phyloP scores from a whole-genome alignment of 2,113 vertebrate species.

The Melanotaenia duboulayi region DNA sequence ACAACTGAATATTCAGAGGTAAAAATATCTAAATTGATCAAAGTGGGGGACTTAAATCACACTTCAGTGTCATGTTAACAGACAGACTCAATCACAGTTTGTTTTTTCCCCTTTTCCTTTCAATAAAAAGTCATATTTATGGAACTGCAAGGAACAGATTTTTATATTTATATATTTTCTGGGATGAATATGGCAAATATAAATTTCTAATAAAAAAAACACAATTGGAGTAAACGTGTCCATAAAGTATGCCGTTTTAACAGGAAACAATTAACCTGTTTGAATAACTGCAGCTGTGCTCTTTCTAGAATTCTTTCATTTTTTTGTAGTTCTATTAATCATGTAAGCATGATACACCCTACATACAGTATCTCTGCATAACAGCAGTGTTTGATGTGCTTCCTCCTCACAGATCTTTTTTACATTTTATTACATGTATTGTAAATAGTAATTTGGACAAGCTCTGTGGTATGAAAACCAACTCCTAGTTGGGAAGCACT shows the following conservation, averaged over 20 bases:
- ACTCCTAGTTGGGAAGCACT: background rate
- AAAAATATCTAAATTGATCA: too few species aligned
- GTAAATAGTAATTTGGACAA: background rate
- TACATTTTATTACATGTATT: background rate
- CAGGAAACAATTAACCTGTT: background rate
- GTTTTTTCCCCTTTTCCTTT: too few species aligned
- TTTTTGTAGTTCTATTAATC: background rate
- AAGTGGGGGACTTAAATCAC: too few species aligned
- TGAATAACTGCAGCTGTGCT: background rate
- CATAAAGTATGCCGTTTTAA: background rate
- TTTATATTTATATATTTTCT: too few species aligned
- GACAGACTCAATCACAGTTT: too few species aligned
- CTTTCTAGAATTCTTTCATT: background rate
- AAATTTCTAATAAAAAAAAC: too few species aligned
- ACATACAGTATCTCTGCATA: background rate
- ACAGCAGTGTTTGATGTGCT: background rate
- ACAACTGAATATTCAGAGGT: too few species aligned
- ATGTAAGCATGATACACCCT: background rate
- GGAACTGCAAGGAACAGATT: too few species aligned
- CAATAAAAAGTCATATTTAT: too few species aligned
- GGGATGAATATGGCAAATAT: too few species aligned
- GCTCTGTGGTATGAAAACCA: background rate
- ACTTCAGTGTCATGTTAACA: too few species aligned
- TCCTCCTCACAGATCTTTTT: background rate
- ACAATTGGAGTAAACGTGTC: too few species aligned